phyloP scores from a whole-genome alignment of 2,797 vertebrate genomes.

The Epinephelus coioides region DNA sequence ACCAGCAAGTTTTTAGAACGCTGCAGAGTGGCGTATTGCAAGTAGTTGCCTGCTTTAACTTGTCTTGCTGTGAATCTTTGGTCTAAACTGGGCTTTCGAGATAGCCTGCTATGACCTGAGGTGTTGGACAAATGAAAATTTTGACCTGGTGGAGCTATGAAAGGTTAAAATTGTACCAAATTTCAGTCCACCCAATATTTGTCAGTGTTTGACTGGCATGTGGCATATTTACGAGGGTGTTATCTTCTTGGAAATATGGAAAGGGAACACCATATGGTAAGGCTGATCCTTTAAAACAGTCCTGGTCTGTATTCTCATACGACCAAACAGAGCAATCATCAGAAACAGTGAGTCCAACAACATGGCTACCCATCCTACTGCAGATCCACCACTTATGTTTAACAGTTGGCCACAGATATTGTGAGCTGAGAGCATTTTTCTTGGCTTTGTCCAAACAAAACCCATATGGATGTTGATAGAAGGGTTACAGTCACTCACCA shows the following conservation, averaged over 20 bases:
- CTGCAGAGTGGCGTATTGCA: too few species aligned
- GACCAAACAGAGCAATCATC: slow-evolving; percentile 18
- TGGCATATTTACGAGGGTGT: neutral
- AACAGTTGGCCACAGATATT: slow-evolving; percentile 7
- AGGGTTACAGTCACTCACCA: slow-evolving; percentile 27
- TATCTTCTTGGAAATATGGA: slow-evolving; percentile 7
- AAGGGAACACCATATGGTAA: neutral
- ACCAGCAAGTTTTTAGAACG: too few species aligned
- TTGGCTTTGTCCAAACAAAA: slow-evolving; percentile 31
- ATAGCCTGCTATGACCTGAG: neutral
- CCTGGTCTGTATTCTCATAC: slow-evolving; percentile 9
- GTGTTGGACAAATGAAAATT: neutral
- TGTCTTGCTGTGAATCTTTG: too few species aligned
- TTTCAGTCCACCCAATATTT: neutral
- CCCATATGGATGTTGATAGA: slow-evolving; percentile 20
- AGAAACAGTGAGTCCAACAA: slow-evolving; percentile 19
- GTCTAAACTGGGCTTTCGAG: neutral
- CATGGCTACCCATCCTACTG: slow-evolving; percentile 13
- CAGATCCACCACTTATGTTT: slow-evolving; percentile 29
- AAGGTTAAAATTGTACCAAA: neutral
- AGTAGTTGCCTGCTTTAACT: too few species aligned
- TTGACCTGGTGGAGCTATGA: neutral
- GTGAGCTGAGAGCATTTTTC: slow-evolving; percentile 24
- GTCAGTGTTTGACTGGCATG: neutral
- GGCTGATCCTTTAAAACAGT: neutral